These are phyloP conservation scores for Ondatra zibethicus DNA, from an alignment of 2,113 vertebrate species.

Conservation along the genomic window DNA sequence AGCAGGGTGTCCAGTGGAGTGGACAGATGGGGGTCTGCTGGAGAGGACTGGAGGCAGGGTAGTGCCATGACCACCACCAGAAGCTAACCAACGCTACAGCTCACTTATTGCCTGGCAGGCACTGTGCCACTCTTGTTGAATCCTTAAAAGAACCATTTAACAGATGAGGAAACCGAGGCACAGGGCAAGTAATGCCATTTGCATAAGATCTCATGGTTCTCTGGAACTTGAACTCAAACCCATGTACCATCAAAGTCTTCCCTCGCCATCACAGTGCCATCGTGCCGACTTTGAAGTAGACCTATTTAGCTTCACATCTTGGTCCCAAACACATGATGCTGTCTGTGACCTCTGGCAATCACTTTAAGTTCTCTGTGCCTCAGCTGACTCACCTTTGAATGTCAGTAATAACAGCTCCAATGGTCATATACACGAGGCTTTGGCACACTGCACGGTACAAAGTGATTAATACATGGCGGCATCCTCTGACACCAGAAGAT, in stretches of 20 bases:
- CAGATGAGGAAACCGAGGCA: background rate
- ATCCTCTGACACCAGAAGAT: background rate
- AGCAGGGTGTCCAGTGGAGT: background rate
- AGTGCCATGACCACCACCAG: background rate
- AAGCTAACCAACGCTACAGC: background rate
- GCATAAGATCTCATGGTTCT: background rate
- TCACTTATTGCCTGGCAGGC: background rate
- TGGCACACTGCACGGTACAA: background rate
- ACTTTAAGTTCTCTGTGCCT: background rate
- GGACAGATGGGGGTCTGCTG: background rate
- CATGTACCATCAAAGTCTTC: background rate
- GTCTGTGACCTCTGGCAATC: background rate
- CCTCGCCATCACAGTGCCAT: background rate
- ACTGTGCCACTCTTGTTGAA: background rate
- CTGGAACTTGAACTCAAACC: background rate
- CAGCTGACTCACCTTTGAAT: constrained; percentile 14
- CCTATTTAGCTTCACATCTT: background rate
- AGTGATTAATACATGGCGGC: background rate
- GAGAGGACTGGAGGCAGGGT: background rate
- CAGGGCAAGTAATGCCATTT: background rate
- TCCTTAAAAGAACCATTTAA: background rate
- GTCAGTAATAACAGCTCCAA: background rate
- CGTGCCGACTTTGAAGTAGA: background rate
- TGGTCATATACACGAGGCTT: background rate
- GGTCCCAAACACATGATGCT: background rate